Evolutionary conservation across 2,888 invertebrate species (phyloP), one percentile per base, ranked within the genome.

Genomic region (Campaea margaritaria): DNA sequence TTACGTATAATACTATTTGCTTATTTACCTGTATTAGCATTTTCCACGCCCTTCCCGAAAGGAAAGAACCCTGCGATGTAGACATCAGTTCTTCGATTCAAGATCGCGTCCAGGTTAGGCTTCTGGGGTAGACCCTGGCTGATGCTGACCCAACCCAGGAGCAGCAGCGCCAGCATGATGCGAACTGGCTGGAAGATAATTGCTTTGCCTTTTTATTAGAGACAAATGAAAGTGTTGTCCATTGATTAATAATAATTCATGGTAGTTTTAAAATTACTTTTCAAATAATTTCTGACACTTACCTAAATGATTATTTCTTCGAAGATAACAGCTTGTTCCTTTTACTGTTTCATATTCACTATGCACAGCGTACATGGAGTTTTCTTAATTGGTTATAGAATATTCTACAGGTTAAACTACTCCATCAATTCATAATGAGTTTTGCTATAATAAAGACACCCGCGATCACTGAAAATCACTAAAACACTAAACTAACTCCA

Each of bases 41-140:
- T 94, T 89, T 96, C 96, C 36, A 97, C 96, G 38, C 96, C 96
- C 79, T 94, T 95, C 44, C 96, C 96, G 81, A 96, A 96, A 0
- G 98, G 98, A 80, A 98, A 98, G 90, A 98, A 98, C 11, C 98
- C 98, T 1, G 98, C 98, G 74, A 98, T 97, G 91, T 97, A 97
- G 50, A 98, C 96, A 84, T 97, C 97, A 61, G 96, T 96, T 45
- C 96, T 93, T 65, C 96, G 94, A 72, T 93, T 94, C 68, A 93
- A 68, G 64, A 93, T 91, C 41, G 93, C 93, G 61, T 95, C 95
- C 73, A 95, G 87, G 79, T 95, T 95, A 13, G 95, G 95, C 80
- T 95, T 95, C 85, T 95, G 95, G 0, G 90, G 89, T 14, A 75
- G 58, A 0, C 77, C 85, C 39, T 68, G 73, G 65, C 70, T 65